These are phyloP conservation scores for Dromas ardeola DNA, from an alignment of 2,113 vertebrate species.

Conservation along the genomic window DNA sequence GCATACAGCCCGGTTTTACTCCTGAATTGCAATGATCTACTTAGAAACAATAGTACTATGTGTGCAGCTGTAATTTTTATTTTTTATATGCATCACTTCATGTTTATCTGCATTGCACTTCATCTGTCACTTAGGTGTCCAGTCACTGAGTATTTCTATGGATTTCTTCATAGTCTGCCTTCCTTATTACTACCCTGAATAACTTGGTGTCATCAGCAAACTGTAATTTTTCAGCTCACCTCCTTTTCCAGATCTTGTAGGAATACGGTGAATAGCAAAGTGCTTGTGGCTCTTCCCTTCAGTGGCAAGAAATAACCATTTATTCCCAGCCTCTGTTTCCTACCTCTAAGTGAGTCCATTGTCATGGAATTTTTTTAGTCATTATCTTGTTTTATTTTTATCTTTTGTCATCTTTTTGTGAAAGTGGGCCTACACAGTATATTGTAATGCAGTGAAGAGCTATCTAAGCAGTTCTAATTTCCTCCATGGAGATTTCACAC, in stretches of 20 bases:
- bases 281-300: background rate
- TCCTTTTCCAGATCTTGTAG: background rate
- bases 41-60: background rate
- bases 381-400: background rate
- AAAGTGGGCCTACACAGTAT: background rate
- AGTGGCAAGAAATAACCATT: background rate
- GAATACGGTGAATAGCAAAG: background rate
- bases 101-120: background rate
- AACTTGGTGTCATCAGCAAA: background rate
- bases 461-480: background rate
- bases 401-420: background rate
- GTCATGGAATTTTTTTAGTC: background rate
- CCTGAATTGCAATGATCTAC: background rate
- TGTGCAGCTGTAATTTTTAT: background rate
- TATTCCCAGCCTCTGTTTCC: background rate
- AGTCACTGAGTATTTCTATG: background rate
- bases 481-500: background rate
- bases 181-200: background rate
- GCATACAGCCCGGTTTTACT: background rate
- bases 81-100: background rate
- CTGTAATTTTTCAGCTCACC: background rate
- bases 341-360: background rate
- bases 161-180: background rate
- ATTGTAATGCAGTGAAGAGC: background rate
- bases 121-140: background rate